Evolutionary conservation across 2,113 vertebrate genomes (phyloP).

Genomic region (Vicugna pacos): DNA sequence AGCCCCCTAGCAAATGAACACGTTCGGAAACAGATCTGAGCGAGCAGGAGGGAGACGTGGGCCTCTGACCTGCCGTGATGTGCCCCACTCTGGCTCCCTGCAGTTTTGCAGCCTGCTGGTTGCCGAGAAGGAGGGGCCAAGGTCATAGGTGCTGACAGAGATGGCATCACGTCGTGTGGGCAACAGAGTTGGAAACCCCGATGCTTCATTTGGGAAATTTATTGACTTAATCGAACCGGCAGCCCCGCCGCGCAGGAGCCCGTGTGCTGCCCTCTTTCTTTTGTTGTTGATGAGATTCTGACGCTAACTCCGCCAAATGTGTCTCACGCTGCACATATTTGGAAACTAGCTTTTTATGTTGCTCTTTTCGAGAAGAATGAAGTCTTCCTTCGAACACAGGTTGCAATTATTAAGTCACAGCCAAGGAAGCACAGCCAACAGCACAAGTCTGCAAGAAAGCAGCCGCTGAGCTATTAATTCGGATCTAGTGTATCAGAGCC

Average conservation of each 20-base stretch:
- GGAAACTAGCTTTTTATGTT: constrained; percentile 61
- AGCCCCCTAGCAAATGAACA: fast-evolving
- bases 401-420: constrained; percentile 51
- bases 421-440: constrained; percentile 8
- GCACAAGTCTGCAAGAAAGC: neutral
- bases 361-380: constrained; percentile 53
- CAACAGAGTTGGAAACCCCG: neutral
- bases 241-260: fast-evolving
- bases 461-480: constrained; percentile 32
- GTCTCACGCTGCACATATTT: neutral
- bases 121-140: neutral
- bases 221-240: fast-evolving
- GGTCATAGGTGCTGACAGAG: neutral
- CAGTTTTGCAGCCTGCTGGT: neutral
- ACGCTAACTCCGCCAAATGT: neutral
- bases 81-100: fast-evolving
- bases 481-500: neutral
- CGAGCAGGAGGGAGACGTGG: neutral
- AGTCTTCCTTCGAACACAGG: constrained; percentile 45
- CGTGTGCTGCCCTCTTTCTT: neutral
- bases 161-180: fast-evolving
- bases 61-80: fast-evolving
- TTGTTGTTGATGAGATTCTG: neutral
- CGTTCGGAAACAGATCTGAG: neutral
- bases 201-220: fast-evolving